These are phyloP conservation scores for Hyposoter dolosus DNA, from an alignment of 2,888 invertebrate genomes.

Conservation along the genomic window DNA sequence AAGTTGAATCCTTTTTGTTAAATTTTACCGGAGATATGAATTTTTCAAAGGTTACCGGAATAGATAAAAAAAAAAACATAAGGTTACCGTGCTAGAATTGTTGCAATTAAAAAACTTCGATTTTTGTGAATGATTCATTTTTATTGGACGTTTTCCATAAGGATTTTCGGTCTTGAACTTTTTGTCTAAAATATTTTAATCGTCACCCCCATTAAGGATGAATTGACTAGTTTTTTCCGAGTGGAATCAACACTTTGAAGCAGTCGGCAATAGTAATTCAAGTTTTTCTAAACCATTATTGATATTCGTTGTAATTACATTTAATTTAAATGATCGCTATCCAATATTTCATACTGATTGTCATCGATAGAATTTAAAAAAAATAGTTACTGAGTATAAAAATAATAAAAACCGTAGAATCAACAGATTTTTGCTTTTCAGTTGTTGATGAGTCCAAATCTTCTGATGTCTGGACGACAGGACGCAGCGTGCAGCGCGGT, in stretches of 20 bases:
- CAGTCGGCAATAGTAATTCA: neutral
- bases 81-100: too few relatives aligned
- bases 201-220: neutral
- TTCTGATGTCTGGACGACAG: slow-evolving; percentile 82
- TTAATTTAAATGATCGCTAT: neutral
- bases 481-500: slow-evolving; percentile 86
- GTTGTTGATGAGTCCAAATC: slow-evolving; percentile 82
- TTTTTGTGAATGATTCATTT: neutral
- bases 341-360: neutral
- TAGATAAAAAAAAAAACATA: too few relatives aligned
- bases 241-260: neutral
- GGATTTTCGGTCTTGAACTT: neutral
- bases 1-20: too few relatives aligned
- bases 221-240: slow-evolving; percentile 20
- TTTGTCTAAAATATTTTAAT: neutral
- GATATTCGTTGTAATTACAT: neutral
- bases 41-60: too few relatives aligned
- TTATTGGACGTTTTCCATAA: too few relatives aligned
- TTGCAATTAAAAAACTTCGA: neutral
- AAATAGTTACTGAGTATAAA: neutral
- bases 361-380: neutral
- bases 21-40: too few relatives aligned
- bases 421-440: slow-evolving; percentile 67
- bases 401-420: neutral
- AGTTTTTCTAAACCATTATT: neutral